Conservation (phyloP, 2,888 invertebrate species). For the Phoenoteleia sp. region DNA sequence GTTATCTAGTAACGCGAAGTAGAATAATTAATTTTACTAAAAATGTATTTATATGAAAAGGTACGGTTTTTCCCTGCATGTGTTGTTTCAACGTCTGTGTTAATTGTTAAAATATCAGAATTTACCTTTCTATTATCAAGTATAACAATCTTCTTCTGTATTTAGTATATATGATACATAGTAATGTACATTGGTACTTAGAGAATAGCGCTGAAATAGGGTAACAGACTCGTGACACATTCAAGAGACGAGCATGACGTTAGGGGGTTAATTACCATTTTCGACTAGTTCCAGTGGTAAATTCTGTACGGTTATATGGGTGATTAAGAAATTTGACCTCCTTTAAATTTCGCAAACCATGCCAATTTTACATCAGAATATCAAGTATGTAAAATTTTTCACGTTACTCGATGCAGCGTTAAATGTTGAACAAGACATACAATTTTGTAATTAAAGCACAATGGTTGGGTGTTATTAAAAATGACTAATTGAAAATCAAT, state of each 20-base stretch:
- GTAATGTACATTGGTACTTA: conserved; percentile 37
- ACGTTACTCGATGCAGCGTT: too few relatives aligned
- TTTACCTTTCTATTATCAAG: conserved; percentile 37
- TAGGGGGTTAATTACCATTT: conserved; percentile 71
- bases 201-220: conserved; percentile 45
- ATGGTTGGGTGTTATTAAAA: background rate
- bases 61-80: too few relatives aligned
- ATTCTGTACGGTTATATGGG: conserved; percentile 65
- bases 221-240: conserved; percentile 54
- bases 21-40: too few relatives aligned
- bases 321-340: conserved; percentile 69
- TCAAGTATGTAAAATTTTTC: too few relatives aligned
- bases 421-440: background rate
- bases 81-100: too few relatives aligned
- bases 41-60: too few relatives aligned
- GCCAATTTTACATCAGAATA: conserved; percentile 2
- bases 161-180: conserved; percentile 9
- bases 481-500: conserved; percentile 4
- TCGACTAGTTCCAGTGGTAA: conserved; percentile 50
- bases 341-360: background rate
- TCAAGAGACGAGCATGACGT: conserved; percentile 69
- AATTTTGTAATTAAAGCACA: conserved; percentile 1
- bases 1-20: too few relatives aligned
- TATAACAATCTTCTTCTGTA: conserved; percentile 18
- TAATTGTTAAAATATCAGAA: background rate